Evolutionary conservation across 2,888 invertebrate species (phyloP).

Genomic region (Andrena trimmerana): DNA sequence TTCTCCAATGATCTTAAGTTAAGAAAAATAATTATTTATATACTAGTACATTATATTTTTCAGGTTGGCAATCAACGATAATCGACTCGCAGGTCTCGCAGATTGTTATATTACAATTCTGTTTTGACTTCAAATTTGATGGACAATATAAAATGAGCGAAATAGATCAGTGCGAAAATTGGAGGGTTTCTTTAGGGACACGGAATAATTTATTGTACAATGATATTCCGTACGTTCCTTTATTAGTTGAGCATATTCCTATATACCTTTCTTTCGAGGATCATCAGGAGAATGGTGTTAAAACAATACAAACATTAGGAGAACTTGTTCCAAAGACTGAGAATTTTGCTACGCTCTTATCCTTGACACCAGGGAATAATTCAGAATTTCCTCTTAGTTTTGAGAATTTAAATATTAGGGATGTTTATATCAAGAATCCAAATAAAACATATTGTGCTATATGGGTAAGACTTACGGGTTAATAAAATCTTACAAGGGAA

Average conservation of each 20-base stretch:
- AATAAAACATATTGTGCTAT: constrained; percentile 13
- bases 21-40: no score
- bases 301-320: constrained; percentile 63
- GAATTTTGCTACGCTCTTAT: neutral
- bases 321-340: constrained; percentile 33
- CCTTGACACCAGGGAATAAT: constrained; percentile 39
- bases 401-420: constrained; percentile 3
- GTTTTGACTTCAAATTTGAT: neutral
- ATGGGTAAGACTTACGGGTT: constrained; percentile 50
- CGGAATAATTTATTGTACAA: constrained; percentile 41
- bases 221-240: constrained; percentile 50
- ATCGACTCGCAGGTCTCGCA: neutral
- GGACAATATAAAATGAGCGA: constrained; percentile 9
- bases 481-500: neutral
- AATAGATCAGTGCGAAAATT: neutral
- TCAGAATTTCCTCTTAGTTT: constrained; percentile 42
- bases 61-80: neutral
- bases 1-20: no score
- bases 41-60: neutral
- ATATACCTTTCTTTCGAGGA: constrained; percentile 33
- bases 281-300: constrained; percentile 44
- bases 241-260: constrained; percentile 53
- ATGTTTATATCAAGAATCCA: constrained; percentile 37
- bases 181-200: constrained; percentile 26
- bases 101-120: neutral